These are phyloP conservation scores for Oryzias dopingdopingensis DNA, from an alignment of 2,797 vertebrate species.

Conservation along the genomic window DNA sequence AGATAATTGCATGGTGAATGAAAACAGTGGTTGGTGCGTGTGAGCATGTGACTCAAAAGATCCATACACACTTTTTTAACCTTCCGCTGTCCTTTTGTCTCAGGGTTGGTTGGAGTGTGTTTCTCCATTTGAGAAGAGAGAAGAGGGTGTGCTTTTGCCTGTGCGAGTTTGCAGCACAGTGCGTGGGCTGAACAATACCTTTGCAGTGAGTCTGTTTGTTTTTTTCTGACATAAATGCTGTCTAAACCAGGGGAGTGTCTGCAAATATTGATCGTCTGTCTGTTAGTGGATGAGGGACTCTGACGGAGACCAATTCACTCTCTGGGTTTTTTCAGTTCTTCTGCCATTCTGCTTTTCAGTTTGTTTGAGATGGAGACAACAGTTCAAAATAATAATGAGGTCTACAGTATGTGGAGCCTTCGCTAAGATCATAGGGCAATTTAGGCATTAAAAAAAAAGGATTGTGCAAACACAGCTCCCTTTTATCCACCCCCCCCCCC, in stretches of 20 bases:
- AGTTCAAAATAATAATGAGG: conserved; percentile 47
- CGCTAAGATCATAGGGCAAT: conserved; percentile 10
- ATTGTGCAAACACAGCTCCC: background rate
- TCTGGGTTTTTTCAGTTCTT: conserved; percentile 39
- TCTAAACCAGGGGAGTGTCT: conserved; percentile 69
- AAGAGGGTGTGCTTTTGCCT: conserved; percentile 42
- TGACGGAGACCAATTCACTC: conserved; percentile 50
- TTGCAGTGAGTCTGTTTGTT: conserved; percentile 49
- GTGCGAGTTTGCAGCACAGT: conserved; percentile 29
- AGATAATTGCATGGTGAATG: conserved; percentile 78
- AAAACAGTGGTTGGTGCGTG: conserved; percentile 64
- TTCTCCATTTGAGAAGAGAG: conserved; percentile 16
- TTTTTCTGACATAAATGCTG: conserved; percentile 70
- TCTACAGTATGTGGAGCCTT: conserved; percentile 16
- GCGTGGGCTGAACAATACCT: conserved; percentile 61
- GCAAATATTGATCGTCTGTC: conserved; percentile 76
- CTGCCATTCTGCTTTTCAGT: conserved; percentile 50
- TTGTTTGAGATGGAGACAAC: conserved; percentile 54
- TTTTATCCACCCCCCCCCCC: background rate
- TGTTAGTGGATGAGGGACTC: conserved; percentile 54
- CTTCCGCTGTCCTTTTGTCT: conserved; percentile 69
- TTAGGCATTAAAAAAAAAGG: conserved; percentile 1
- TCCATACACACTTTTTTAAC: conserved; percentile 75
- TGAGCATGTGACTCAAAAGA: conserved; percentile 63
- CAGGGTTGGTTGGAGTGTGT: conserved; percentile 35